Evolutionary conservation across 2,888 invertebrate species (phyloP).

Genomic region (Eupelmus urozonus): DNA sequence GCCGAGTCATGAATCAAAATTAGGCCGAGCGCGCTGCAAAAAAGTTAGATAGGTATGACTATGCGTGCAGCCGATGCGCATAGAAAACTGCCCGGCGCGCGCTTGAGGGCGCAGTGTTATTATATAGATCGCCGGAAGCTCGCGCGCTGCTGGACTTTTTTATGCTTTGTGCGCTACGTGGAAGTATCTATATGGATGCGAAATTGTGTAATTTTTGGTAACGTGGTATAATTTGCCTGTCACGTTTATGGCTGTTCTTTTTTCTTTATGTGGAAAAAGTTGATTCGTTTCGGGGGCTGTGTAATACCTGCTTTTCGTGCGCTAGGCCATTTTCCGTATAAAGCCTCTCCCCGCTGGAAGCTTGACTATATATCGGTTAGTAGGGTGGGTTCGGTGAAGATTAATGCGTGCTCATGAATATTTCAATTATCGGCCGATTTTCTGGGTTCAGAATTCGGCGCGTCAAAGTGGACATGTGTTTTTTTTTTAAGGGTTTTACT

Average conservation of each 20-base stretch:
- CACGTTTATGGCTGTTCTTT: neutral
- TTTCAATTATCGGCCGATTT: constrained; percentile 16
- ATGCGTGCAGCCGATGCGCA: neutral
- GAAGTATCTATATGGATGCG: neutral
- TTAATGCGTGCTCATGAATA: constrained; percentile 10
- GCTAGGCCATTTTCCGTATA: neutral
- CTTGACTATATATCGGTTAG: neutral
- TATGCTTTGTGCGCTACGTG: neutral
- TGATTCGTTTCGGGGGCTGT: constrained; percentile 24
- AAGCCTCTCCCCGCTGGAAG: too few relatives aligned
- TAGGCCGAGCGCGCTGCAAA: constrained; percentile 49
- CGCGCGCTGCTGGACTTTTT: neutral
- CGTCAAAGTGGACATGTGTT: too few relatives aligned
- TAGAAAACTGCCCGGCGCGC: constrained; percentile 27
- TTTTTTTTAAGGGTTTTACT: neutral
- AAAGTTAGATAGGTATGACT: constrained; percentile 7
- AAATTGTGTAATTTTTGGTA: constrained; percentile 16
- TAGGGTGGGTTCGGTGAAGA: neutral
- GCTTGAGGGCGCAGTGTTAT: neutral
- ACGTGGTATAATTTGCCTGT: neutral
- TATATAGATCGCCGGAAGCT: constrained; percentile 35
- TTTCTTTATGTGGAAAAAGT: neutral
- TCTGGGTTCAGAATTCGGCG: neutral
- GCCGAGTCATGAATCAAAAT: constrained; percentile 68
- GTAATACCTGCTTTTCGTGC: constrained; percentile 23